A percentile compares a stretch with the other conserved stretches of the same genome.
These are phyloP conservation scores for Opisthocomus hoazin DNA, from an alignment of 2,113 vertebrate genomes.

Conservation along the genomic window DNA sequence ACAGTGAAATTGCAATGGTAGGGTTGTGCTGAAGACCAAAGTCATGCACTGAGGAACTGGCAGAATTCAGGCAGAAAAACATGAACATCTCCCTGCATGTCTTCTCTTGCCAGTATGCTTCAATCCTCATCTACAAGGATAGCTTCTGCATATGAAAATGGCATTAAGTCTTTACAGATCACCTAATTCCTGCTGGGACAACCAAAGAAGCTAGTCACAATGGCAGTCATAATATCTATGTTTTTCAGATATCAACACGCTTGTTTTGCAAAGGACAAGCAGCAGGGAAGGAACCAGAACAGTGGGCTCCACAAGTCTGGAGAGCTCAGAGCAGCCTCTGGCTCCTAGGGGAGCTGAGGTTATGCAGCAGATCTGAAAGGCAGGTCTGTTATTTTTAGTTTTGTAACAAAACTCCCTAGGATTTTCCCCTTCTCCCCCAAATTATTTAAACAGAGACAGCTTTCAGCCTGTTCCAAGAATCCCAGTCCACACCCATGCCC, in stretches of 20 bases:
- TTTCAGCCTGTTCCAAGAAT: constrained; percentile 52
- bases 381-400: constrained; percentile 36
- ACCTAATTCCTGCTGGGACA: neutral
- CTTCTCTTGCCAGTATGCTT: neutral
- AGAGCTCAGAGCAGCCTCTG: neutral
- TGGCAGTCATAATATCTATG: neutral
- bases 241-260: neutral
- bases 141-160: neutral
- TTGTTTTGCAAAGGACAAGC: constrained; percentile 28
- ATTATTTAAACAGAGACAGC: constrained; percentile 44
- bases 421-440: constrained; percentile 17
- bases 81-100: neutral
- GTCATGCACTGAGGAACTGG: neutral
- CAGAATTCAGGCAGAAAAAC: neutral
- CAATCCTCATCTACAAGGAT: neutral
- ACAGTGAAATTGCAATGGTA: neutral
- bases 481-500: constrained; percentile 10
- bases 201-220: neutral
- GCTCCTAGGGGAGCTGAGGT: neutral
- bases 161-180: neutral
- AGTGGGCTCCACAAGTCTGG: neutral
- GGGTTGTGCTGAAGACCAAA: neutral
- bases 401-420: constrained; percentile 18
- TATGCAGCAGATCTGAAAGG: neutral
- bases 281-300: constrained; percentile 10